These are phyloP conservation scores for Stenurella melanura DNA, from an alignment of 2,888 invertebrate genomes.

Conservation along the genomic window DNA sequence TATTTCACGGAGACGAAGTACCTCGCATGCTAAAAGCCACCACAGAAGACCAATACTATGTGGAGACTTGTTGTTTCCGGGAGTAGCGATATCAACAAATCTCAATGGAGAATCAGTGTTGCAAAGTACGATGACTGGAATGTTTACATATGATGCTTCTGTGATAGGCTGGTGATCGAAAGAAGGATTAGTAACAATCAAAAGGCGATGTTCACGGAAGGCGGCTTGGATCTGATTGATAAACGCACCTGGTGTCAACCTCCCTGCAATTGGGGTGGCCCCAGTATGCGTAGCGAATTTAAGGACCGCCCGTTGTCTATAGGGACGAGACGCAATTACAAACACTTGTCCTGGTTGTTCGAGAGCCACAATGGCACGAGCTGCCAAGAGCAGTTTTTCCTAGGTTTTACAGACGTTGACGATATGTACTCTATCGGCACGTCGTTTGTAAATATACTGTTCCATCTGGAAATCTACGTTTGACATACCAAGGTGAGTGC, in stretches of 20 bases:
- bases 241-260: too few species aligned
- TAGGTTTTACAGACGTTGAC: constrained; percentile 98
- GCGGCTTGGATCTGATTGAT: constrained; percentile 95
- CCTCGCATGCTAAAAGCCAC: constrained; percentile 97
- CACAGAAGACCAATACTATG: constrained; percentile 99
- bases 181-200: constrained; percentile 97
- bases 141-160: constrained; percentile 99
- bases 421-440: constrained; percentile 94
- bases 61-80: constrained; percentile 98
- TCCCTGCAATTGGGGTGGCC: too few species aligned
- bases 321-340: constrained; percentile 96
- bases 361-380: constrained; percentile 97
- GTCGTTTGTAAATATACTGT: constrained; percentile 97
- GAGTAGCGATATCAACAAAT: constrained; percentile 98
- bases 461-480: too few species aligned
- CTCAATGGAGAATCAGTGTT: too few species aligned
- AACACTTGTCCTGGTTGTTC: constrained; percentile 98
- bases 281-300: too few species aligned
- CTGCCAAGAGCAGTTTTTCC: constrained; percentile 98
- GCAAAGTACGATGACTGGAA: constrained; percentile 99
- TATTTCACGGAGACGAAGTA: constrained; percentile 92
- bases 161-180: constrained; percentile 97
- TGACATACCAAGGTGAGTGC: constrained; percentile 94
- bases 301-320: constrained; percentile 97
- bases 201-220: constrained; percentile 97